Conservation (phyloP, 2,113 vertebrate species). For the Oryctolagus cuniculus region DNA sequence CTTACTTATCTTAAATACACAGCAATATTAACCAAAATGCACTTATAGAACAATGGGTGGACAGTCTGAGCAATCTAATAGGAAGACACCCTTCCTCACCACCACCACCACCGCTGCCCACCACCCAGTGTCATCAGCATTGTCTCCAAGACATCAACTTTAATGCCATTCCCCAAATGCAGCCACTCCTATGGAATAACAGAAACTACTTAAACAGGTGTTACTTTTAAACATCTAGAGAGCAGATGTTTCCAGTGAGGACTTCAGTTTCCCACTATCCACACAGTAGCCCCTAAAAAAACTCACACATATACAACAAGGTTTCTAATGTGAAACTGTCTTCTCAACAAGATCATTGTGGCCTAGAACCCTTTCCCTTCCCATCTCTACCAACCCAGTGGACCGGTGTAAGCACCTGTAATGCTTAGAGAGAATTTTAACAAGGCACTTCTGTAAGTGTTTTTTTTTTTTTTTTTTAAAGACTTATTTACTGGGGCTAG, state of each 20-base stretch:
- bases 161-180: neutral
- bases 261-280: neutral
- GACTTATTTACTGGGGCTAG: no score
- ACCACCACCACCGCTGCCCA: neutral
- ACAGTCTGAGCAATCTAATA: neutral
- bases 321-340: neutral
- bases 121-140: neutral
- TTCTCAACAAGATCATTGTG: neutral
- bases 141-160: neutral
- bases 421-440: neutral
- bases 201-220: neutral
- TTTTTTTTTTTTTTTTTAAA: no score
- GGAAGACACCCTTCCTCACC: neutral
- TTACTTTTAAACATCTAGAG: conserved; percentile 18
- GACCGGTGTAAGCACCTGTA: neutral
- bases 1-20: conserved; percentile 2
- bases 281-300: neutral
- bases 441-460: neutral
- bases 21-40: conserved; percentile 31
- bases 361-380: neutral
- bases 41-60: neutral
- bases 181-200: neutral
- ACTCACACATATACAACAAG: neutral
- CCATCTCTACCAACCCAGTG: neutral
- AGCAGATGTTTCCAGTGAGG: conserved; percentile 36